Percentiles rank a stretch among this genome's conserved stretches.
Conservation (phyloP, 37 sponge, comb jelly and placozoan species). For the Diacarnus erythraeanus region DNA sequence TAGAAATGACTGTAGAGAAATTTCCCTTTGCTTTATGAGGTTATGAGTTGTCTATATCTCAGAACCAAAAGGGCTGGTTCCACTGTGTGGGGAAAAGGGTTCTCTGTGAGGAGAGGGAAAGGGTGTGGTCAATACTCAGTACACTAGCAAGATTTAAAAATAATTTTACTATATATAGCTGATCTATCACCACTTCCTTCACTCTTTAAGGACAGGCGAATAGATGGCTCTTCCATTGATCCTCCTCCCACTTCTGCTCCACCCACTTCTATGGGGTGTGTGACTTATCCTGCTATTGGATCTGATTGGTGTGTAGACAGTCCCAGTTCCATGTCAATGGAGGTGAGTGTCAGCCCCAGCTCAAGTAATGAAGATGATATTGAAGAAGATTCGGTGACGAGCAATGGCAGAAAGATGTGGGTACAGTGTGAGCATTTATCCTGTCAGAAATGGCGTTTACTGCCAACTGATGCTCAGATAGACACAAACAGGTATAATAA, state of each 20-base stretch:
- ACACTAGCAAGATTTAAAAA: background rate
- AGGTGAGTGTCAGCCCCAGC: background rate
- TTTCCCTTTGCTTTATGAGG: too few species aligned
- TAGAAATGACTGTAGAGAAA: too few species aligned
- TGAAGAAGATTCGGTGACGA: background rate
- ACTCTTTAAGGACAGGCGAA: constrained; percentile 1
- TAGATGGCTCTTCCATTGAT: background rate
- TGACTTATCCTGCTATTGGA: background rate
- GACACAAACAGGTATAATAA: background rate
- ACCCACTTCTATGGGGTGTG: background rate
- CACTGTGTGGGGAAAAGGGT: too few species aligned
- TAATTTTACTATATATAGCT: constrained; percentile 17
- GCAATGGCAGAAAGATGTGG: constrained; percentile 11
- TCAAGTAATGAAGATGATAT: constrained; percentile 19
- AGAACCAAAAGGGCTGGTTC: too few species aligned
- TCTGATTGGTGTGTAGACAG: too few species aligned
- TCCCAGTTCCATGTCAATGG: background rate
- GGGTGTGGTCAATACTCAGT: too few species aligned
- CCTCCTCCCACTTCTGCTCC: background rate
- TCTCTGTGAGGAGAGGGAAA: too few species aligned
- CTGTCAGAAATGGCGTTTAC: constrained; percentile 48
- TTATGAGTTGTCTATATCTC: too few species aligned
- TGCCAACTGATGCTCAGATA: constrained; percentile 5
- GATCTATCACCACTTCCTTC: constrained; percentile 32
- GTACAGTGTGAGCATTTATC: constrained; percentile 49